Base-by-base conservation (phyloP, 2,797 vertebrate species). In the Ciconia nigra region DNA sequence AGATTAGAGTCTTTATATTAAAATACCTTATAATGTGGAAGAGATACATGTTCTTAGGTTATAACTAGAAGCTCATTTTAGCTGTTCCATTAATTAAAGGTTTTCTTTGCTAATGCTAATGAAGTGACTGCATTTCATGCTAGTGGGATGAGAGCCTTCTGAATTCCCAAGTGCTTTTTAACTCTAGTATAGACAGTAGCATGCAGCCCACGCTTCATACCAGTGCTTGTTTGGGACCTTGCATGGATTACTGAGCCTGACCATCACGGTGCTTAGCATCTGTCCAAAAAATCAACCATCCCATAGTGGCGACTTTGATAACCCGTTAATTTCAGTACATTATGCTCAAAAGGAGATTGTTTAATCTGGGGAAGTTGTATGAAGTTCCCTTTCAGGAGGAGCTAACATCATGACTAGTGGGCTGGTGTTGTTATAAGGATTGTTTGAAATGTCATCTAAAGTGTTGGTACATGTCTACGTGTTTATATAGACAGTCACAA, bases 1-100 rank as follows among this genome's bases (percentile, higher is more conserved):
- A 94, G 91, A 96, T 95, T 96, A 89, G 28, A 74, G 78, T 87
- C 78, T 92, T 97, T 91, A 35, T 92, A 55, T 94, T 89, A 61
- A 72, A 90, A 83, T 92, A 76, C 35, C 49, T 83, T 87, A 47
- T 78, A 81, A 87, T 81, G 61, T 93, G 72, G 83, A 94, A 89
- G 71, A 85, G 92, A 81, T 78, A 39, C 61, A 31, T 81, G 74
- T 58, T 95, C 59, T 85, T 91, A 72, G 44, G 35, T 81, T 95
- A 72, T 81, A 92, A 62, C 61, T 76, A 76, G 88, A 91, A 96
- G 57, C 61, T 93, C 1, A 0, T 71, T 92, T 91, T 83, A 85
- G 65, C 88, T 81, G 15, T 46, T 85, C 33, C 86, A 8, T 84
- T 97, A 95, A 97, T 90, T 93, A 91, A 83, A 51, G 37, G 20